Conservation (phyloP, 2,797 vertebrate species). For the Fistularia tabacaria region DNA sequence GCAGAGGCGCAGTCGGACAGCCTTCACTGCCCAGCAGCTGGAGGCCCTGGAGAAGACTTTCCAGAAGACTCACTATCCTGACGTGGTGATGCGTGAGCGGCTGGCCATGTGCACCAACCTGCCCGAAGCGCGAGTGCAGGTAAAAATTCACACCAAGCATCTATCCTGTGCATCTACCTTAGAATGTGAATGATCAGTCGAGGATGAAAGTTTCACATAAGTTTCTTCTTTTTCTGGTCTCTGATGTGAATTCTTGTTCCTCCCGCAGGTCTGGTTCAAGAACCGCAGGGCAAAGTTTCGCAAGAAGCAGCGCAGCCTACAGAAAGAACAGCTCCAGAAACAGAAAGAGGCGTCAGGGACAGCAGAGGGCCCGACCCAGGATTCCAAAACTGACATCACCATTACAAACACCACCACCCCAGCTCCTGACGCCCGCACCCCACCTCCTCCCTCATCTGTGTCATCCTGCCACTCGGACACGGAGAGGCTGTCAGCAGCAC, state of each 20-base stretch:
- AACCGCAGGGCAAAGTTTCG: constrained; percentile 96
- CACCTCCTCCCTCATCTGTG: constrained; percentile 72
- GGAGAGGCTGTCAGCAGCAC: constrained; percentile 66
- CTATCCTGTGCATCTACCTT: not conserved
- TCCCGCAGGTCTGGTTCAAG: constrained; percentile 95
- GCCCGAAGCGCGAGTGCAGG: constrained; percentile 98
- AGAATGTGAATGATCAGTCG: not conserved
- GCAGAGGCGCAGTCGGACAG: constrained; percentile 94
- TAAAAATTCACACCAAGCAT: constrained; percentile 43
- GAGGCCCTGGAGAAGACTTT: constrained; percentile 98
- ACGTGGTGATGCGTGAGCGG: constrained; percentile 97
- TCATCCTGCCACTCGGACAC: constrained; percentile 73
- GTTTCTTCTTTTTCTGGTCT: too few relatives aligned
- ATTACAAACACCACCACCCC: constrained; percentile 12
- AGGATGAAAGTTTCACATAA: too few relatives aligned
- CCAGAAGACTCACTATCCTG: constrained; percentile 99
- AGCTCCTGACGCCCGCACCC: constrained; percentile 70
- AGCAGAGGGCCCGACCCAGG: constrained; percentile 74
- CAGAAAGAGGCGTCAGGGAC: constrained; percentile 83
- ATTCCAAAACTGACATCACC: constrained; percentile 75
- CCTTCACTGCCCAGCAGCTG: constrained; percentile 96
- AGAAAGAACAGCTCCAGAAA: constrained; percentile 98
- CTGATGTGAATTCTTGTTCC: not conserved
- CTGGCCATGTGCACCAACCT: constrained; percentile 99
- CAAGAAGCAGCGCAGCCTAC: constrained; percentile 97